Evolutionary conservation across 2,797 vertebrate genomes (phyloP).

Genomic region (Rallus crepitans): DNA sequence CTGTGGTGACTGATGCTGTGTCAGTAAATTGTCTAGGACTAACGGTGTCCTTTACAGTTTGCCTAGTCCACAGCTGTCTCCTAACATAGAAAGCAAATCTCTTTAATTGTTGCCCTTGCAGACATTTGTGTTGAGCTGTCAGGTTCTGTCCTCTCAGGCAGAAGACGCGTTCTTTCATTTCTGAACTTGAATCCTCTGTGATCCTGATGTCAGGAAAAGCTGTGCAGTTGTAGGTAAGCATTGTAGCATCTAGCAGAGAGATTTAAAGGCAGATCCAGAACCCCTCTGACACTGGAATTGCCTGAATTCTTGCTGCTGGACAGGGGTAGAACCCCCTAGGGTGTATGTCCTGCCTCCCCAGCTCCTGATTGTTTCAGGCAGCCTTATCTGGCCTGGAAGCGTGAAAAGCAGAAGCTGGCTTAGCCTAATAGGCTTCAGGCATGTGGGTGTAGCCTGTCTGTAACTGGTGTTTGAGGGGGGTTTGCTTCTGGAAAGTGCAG

Average conservation of each 20-base stretch:
- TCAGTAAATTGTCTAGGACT: not conserved
- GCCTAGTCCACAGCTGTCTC: not conserved
- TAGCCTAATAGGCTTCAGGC: not conserved
- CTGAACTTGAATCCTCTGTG: not conserved
- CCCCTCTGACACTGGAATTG: not conserved
- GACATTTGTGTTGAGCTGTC: not conserved
- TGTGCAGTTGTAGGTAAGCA: not conserved
- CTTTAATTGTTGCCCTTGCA: not conserved
- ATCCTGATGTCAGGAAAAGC: not conserved
- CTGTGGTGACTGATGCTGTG: not conserved
- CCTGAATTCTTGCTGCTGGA: not conserved
- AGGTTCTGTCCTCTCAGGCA: not conserved
- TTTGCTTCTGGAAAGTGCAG: not conserved
- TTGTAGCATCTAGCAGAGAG: too few species aligned
- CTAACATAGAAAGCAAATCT: not conserved
- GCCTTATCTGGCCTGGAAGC: fast-evolving
- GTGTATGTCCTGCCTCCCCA: fast-evolving
- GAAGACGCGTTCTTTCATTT: not conserved
- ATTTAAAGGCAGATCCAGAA: not conserved
- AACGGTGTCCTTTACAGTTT: not conserved
- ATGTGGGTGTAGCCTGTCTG: fast-evolving
- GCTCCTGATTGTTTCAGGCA: not conserved
- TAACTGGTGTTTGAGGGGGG: not conserved
- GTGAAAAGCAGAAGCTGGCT: not conserved
- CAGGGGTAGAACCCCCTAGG: not conserved